These are phyloP conservation scores for Sus scrofa DNA, from an alignment of 2,113 vertebrate species.

Conservation along the genomic window T2T-Sscrofa CM000821.6:70941001-70941500, in stretches of 20 bases:
- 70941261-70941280: neutral
- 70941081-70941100: neutral
- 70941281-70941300: neutral
- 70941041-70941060: neutral
- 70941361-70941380: neutral
- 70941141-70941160: neutral
- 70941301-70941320: neutral
- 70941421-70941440: too few species aligned
- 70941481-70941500: too few species aligned
- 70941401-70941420: neutral
- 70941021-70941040: neutral
- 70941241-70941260: neutral
- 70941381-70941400: neutral
- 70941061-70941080: neutral
- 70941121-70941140: neutral
- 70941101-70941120: neutral
- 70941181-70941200: neutral
- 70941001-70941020: neutral
- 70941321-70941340: neutral
- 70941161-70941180: neutral
- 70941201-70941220: neutral
- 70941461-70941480: too few species aligned
- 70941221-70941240: neutral
- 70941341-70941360: neutral
- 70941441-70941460: too few species aligned